A percentile compares a stretch with the other conserved stretches of the same genome.
These are phyloP conservation scores for Peromyscus leucopus DNA, from an alignment of 2,113 vertebrate species.

Conservation along the genomic window DNA sequence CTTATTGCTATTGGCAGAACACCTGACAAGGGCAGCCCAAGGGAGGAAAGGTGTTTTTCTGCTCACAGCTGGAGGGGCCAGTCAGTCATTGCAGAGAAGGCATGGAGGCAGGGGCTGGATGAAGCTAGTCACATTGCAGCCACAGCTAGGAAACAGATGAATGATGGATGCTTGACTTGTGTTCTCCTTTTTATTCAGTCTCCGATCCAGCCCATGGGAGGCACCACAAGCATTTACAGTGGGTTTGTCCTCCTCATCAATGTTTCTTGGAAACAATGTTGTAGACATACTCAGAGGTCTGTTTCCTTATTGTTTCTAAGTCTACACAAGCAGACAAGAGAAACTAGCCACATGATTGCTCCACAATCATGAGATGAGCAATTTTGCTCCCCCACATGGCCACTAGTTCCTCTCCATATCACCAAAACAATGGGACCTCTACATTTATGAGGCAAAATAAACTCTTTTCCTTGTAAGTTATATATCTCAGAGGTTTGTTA, in stretches of 20 bases:
- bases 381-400: background rate
- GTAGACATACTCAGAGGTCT: background rate
- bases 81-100: background rate
- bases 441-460: background rate
- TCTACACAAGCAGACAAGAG: no score
- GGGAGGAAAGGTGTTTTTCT: background rate
- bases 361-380: background rate
- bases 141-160: background rate
- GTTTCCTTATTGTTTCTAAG: background rate
- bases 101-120: background rate
- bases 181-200: background rate
- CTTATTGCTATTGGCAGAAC: background rate
- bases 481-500: background rate
- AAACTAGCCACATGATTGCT: background rate
- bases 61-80: background rate
- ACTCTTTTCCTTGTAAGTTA: background rate
- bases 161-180: background rate
- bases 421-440: background rate
- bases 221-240: background rate
- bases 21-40: background rate
- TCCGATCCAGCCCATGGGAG: background rate
- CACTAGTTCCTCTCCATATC: background rate
- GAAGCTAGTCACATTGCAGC: background rate
- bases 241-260: background rate
- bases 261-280: background rate